Percentiles rank a stretch among this genome's conserved stretches.
Evolutionary conservation across 2,888 invertebrate species (phyloP).

Genomic region (Drosophila putrida): DNA sequence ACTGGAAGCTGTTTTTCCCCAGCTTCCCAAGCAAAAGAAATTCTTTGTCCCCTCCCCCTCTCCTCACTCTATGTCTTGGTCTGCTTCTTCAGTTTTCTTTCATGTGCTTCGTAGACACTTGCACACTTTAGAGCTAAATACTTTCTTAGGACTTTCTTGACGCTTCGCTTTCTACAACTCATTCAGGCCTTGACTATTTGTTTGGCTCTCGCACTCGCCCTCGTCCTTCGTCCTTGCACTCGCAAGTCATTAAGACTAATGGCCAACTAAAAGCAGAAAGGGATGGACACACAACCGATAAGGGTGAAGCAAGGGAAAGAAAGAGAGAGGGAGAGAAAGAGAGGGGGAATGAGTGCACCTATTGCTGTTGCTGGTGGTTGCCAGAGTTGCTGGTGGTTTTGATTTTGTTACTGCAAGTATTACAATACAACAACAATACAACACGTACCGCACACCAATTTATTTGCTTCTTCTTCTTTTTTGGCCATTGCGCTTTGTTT

Average conservation of each 20-base stretch:
- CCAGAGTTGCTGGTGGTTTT: conserved; percentile 60
- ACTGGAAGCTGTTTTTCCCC: conserved; percentile 21
- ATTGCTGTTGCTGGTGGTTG: conserved; percentile 19
- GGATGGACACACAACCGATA: conserved; percentile 8
- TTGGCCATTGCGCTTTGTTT: conserved; percentile 58
- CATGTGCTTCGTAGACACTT: not conserved
- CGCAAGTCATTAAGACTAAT: conserved; percentile 80
- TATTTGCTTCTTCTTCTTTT: conserved; percentile 52
- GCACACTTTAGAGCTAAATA: conserved; percentile 42
- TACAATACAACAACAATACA: conserved; percentile 38
- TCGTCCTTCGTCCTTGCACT: too few relatives aligned
- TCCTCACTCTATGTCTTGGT: not conserved
- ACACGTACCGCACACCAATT: conserved; percentile 49
- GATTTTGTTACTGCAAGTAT: conserved; percentile 66
- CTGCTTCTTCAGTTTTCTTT: too few relatives aligned
- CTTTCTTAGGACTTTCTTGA: conserved; percentile 63
- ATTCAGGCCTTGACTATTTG: conserved; percentile 49
- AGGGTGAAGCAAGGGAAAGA: not conserved
- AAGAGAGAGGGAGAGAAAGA: not conserved
- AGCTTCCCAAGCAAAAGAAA: not conserved
- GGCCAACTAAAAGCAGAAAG: conserved; percentile 67
- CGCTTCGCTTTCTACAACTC: conserved; percentile 47
- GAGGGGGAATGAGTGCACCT: conserved; percentile 10
- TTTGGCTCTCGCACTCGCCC: conserved; percentile 21
- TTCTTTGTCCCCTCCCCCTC: conserved; percentile 2